Evolutionary conservation across 1,140 invertebrate species (phyloP).

Genomic region (Cyclina sinensis): DNA sequence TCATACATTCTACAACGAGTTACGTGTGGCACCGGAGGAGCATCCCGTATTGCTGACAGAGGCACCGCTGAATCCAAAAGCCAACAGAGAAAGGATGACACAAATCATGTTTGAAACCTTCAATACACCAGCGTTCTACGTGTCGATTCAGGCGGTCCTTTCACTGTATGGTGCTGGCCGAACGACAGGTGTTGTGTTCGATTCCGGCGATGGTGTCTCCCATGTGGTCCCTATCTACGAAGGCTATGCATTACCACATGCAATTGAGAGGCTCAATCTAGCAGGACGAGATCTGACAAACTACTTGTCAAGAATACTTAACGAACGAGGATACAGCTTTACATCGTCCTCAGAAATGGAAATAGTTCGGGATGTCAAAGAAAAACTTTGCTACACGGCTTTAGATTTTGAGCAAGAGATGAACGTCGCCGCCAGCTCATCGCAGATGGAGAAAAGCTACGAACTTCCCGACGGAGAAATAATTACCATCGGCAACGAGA

Average conservation of each 20-base stretch:
- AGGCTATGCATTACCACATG: slow-evolving; percentile 91
- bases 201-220: slow-evolving; percentile 95
- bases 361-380: slow-evolving; percentile 95
- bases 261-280: slow-evolving; percentile 95
- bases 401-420: slow-evolving; percentile 93
- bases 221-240: slow-evolving; percentile 96
- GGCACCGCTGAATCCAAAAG: slow-evolving; percentile 82
- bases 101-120: slow-evolving; percentile 60
- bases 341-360: slow-evolving; percentile 86
- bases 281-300: slow-evolving; percentile 98
- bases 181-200: slow-evolving; percentile 89
- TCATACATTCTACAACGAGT: slow-evolving; percentile 97
- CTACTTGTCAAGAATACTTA: slow-evolving; percentile 98
- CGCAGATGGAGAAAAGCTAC: slow-evolving; percentile 70
- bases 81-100: slow-evolving; percentile 88
- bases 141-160: slow-evolving; percentile 62
- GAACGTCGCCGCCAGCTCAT: slow-evolving; percentile 91
- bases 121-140: slow-evolving; percentile 51
- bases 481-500: slow-evolving; percentile 93
- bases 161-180: slow-evolving; percentile 50
- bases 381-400: slow-evolving; percentile 87
- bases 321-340: slow-evolving; percentile 98
- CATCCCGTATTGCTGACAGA: slow-evolving; percentile 84
- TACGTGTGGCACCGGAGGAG: slow-evolving; percentile 88
- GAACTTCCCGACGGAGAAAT: slow-evolving; percentile 70